phyloP scores from a whole-genome alignment of 2,113 vertebrate genomes.

The Gulo gulo region DNA sequence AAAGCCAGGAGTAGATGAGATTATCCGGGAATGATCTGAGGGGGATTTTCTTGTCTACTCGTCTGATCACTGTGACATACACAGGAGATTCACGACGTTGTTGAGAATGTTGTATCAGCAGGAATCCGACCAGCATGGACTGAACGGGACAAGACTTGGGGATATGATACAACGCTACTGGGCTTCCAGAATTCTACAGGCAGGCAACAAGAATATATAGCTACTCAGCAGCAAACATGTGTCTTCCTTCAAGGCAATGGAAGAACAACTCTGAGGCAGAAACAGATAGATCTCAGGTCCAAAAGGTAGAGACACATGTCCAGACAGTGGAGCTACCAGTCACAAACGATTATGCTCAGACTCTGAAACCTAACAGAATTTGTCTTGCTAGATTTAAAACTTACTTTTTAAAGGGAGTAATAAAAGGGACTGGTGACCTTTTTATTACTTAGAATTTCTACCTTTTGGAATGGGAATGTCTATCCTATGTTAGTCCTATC shows the following conservation, averaged over 20 bases:
- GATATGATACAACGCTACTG: neutral
- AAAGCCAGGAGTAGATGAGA: neutral
- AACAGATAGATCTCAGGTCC: too few relatives aligned
- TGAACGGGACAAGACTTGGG: neutral
- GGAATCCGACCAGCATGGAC: neutral
- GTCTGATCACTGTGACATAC: neutral
- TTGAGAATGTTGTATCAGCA: neutral
- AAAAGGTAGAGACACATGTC: neutral
- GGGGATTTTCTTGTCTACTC: neutral
- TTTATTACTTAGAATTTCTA: neutral
- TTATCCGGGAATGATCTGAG: neutral
- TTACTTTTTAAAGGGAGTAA: neutral
- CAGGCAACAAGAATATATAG: neutral
- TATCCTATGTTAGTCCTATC: accelerated
- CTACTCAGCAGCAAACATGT: neutral
- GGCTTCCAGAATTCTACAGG: neutral
- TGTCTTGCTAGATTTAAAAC: neutral
- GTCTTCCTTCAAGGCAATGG: neutral
- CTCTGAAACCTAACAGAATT: neutral
- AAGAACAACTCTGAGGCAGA: neutral
- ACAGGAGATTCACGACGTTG: neutral
- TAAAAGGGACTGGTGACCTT: neutral
- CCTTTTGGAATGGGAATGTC: neutral
- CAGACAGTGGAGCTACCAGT: neutral
- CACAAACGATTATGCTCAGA: too few relatives aligned